These are phyloP conservation scores for Gavia stellata DNA, from an alignment of 2,113 vertebrate genomes.

Conservation along the genomic window DNA sequence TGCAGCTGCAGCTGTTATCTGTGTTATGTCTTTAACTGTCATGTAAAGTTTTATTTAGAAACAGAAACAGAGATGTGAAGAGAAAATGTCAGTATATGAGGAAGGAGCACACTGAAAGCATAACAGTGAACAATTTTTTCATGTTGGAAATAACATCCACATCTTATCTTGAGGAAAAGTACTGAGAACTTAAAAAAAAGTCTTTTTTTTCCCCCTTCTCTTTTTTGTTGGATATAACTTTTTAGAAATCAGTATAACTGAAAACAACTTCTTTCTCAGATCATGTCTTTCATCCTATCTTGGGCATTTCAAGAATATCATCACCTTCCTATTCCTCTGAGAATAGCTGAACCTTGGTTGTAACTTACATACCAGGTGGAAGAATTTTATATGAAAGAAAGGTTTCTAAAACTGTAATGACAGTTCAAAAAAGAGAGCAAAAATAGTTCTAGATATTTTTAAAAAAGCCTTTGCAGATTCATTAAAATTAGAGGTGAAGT, in stretches of 20 bases:
- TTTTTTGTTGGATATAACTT: neutral
- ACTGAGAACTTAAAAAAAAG: neutral
- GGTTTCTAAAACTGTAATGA: neutral
- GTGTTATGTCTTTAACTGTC: neutral
- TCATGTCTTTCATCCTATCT: neutral
- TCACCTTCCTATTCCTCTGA: neutral
- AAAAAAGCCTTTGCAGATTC: neutral
- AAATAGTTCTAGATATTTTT: neutral
- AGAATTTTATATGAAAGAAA: neutral
- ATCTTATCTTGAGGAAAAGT: neutral
- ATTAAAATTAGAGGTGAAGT: neutral
- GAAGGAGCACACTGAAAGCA: neutral
- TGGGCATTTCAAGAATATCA: neutral
- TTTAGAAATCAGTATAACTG: neutral
- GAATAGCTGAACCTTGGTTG: neutral
- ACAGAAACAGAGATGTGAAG: neutral
- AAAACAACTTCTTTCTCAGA: neutral
- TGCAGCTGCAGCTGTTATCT: neutral
- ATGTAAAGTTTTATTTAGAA: slow-evolving; percentile 14
- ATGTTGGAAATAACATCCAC: neutral
- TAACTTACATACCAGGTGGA: neutral
- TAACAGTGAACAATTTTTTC: neutral
- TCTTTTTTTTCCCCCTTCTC: neutral
- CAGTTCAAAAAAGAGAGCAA: neutral
- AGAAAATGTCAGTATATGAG: neutral